Base-by-base conservation (phyloP, 2,888 invertebrate species). In the Syrista parreyssii region DNA sequence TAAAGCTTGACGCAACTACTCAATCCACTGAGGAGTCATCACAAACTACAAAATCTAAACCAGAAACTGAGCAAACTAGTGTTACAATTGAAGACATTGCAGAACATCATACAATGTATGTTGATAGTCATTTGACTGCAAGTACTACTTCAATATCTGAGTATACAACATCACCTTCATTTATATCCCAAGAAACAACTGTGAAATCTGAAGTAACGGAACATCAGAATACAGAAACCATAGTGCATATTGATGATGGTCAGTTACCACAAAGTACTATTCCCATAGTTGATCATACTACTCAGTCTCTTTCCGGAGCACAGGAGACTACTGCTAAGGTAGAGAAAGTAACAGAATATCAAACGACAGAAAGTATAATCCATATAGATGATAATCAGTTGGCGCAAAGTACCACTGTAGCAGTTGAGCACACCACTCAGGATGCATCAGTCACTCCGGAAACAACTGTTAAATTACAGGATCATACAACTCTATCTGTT, bases 21-120 rank as follows among this genome's bases (percentile, higher is more conserved):
- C 35, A 77, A 68, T 36, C 55, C 30, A 69, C 71, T 35, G 36
- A 15, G 4, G 36, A 35, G 73, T n/a, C 73, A 34, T 12, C 35
- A 34, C 73, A 73, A 73, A 31, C 30, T 23, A 73, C 75, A 9
- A 40, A 40, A 75, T 6, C 36, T 11, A 15, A 75, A 35, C n/a
- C 68, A 23, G 73, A 11, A 11, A 55, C 12, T 76, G 73, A 68
- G 68, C 76, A 68, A 32, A 76, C 76, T 30, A 76, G 73, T 4
- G 30, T 68, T 31, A 36, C 4, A 40, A 9, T 40, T 12, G 40
- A 40, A 31, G 32, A 30, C 31, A 40, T 31, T 55, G 15, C 55
- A 12, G 75, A 36, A 31, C 31, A 36, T 30, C 55, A 36, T 34
- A 75, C 75, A 15, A 75, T 40, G 30, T 30, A 69, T 12, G 9